Base-by-base conservation (phyloP, 1,140 invertebrate species). In the Macrobrachium rosenbergii region DNA sequence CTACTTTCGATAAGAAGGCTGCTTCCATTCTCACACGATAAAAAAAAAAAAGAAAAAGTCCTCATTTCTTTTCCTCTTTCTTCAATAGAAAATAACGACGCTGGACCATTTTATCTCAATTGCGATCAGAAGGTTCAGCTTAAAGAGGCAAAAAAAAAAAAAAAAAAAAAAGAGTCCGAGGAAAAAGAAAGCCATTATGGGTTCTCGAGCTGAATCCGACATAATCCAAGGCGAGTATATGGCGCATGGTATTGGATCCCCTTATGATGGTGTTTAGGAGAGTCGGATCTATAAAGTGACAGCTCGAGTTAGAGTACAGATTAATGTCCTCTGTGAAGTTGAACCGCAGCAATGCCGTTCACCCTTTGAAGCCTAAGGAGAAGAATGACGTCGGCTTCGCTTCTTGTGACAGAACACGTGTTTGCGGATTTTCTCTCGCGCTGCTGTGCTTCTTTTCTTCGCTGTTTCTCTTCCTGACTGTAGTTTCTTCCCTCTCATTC, bases 51-150 rank as follows among this genome's bases (percentile, higher is more conserved):
- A 37, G n/a, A n/a, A 37, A 72, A 72, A 72, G 7, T 72, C 28
- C 21, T 37, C 19, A 23, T 28, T 37, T 28, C 69, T 72, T 28
- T n/a, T 28, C 69, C 21, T 37, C 69, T 72, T 21, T 72, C 69
- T 72, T 37, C 14, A 37, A 72, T 72, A 28, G 69, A 72, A 28
- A 72, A 72, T 37, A 72, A 72, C 12, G 23, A 72, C 69, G 43
- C 43, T 37, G 43, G 69, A 12, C 69, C 23, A 14, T 52, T 72
- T 23, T 72, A 72, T 72, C 69, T 72, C 69, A 72, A 37, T 28
- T 37, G 52, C 43, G 69, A 72, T 72, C 69, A 28, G 69, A 72
- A 37, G 69, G 23, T 23, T 72, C 23, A 72, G 7, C 23, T 28
- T 28, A 52, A 52, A 52, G 52, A 52, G 52, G 0, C 0, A 8